Evolutionary conservation across 2,113 vertebrate genomes (phyloP).

Genomic region (Oophaga pumilio): DNA sequence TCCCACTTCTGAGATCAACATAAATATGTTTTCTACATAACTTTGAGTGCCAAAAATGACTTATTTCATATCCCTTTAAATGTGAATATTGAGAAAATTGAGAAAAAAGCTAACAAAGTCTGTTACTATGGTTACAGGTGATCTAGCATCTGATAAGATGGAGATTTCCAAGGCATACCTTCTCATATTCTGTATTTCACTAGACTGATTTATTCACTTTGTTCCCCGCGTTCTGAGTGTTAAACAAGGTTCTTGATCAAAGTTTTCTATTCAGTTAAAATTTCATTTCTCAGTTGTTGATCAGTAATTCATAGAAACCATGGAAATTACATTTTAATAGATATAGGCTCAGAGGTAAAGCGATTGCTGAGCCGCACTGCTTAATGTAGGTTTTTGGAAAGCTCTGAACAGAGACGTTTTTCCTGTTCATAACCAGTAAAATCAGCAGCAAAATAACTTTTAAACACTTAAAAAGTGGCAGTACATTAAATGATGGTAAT

Average conservation of each 20-base stretch:
- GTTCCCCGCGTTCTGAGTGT: constrained; percentile 6
- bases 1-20: constrained; percentile 37
- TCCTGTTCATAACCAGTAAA: background rate
- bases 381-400: constrained; percentile 2
- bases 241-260: constrained; percentile 48
- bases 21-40: constrained; percentile 26
- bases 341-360: background rate
- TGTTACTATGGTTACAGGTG: constrained; percentile 8
- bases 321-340: constrained; percentile 38
- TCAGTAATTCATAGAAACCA: constrained; percentile 40
- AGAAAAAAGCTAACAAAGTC: background rate
- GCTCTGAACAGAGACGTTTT: background rate
- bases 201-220: constrained; percentile 46
- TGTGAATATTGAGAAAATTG: background rate
- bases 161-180: constrained; percentile 8
- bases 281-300: constrained; percentile 43
- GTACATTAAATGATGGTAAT: background rate
- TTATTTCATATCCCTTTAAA: background rate
- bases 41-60: background rate
- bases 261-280: constrained; percentile 42
- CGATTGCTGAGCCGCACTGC: background rate
- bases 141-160: background rate
- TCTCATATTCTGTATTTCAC: constrained; percentile 10
- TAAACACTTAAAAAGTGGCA: background rate
- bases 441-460: background rate